Conservation (phyloP, 1,140 invertebrate species). For the Drosophila varians region DNA sequence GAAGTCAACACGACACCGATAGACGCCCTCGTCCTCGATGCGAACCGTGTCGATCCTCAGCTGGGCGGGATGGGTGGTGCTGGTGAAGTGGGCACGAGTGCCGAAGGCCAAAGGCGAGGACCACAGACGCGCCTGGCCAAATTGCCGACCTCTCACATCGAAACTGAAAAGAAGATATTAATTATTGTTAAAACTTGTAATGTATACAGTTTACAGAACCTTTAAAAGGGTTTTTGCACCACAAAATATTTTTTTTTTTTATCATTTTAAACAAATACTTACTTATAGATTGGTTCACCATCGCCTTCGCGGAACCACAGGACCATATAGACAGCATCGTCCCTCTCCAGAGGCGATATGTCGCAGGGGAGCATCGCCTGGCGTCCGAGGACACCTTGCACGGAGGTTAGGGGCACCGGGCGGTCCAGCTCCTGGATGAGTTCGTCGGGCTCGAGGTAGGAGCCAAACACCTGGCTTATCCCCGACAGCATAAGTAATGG, state of each 20-base stretch:
- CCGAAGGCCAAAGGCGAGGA: conserved; percentile 92
- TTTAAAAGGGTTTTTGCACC: background rate
- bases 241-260: background rate
- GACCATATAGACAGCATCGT: conserved; percentile 93
- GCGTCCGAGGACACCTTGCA: conserved; percentile 91
- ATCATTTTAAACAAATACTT: conserved; percentile 56
- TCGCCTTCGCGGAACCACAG: conserved; percentile 94
- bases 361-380: conserved; percentile 92
- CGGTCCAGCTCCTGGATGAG: conserved; percentile 83
- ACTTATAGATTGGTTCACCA: conserved; percentile 94
- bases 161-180: conserved; percentile 87
- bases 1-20: conserved; percentile 94
- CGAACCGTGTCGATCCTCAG: conserved; percentile 89
- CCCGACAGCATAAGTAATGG: conserved; percentile 30
- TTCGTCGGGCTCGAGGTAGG: conserved; percentile 80
- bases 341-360: conserved; percentile 89
- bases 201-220: no score
- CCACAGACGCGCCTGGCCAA: conserved; percentile 90
- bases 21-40: conserved; percentile 91
- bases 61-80: conserved; percentile 88
- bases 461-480: conserved; percentile 21
- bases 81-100: conserved; percentile 89
- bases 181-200: background rate
- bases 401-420: conserved; percentile 89
- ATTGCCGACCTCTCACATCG: conserved; percentile 90